Base-by-base conservation (phyloP, 2,888 invertebrate species). In the Octodonta nipae region DNA sequence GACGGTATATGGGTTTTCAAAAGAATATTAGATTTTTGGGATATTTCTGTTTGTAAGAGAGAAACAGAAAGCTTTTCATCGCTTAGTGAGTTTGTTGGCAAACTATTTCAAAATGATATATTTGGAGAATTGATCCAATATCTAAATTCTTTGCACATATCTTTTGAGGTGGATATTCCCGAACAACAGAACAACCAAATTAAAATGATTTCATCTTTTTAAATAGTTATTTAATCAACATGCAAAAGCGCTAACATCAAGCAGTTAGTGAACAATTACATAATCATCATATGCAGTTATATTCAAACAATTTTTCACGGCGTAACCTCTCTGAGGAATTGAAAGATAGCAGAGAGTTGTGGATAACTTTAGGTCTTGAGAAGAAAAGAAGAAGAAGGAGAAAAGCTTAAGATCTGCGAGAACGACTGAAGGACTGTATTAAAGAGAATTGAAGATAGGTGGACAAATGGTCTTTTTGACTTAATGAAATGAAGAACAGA, bases 171-270 rank as follows among this genome's bases (percentile, higher is more conserved):
- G 6, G 32, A 36, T 25, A 32, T 36, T 32, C 29, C 29, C 12
- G 32, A 32, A 32, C 29, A 36, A 32, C 36, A 32, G 16, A 32
- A 28, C 33, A 26, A 28, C 25, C 32, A 36, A 36, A 16, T 36
- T n/a, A 36, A 36, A 36, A 22, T 25, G n/a, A 34, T 26, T 5
- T 34, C 30, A 25, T 36, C 28, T 32, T 29, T 32, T 36, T 20
- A 28, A 36, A 36, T 22, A 24, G 32, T 25, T 33, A 32, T 29
- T 28, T 15, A 32, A n/a, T 30, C 13, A 32, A 36, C 13, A 29
- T 32, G 13, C 29, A 36, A 15, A 32, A 32, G 36, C 20, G 26
- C 16, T 32, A 32, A 32, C 32, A 10, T 26, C n/a, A n/a, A n/a
- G n/a, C n/a, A n/a, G n/a, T n/a, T n/a, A n/a, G n/a, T n/a, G n/a